Evolutionary conservation across 2,113 vertebrate species (phyloP).

Genomic region (Trichomycterus rosablanca): DNA sequence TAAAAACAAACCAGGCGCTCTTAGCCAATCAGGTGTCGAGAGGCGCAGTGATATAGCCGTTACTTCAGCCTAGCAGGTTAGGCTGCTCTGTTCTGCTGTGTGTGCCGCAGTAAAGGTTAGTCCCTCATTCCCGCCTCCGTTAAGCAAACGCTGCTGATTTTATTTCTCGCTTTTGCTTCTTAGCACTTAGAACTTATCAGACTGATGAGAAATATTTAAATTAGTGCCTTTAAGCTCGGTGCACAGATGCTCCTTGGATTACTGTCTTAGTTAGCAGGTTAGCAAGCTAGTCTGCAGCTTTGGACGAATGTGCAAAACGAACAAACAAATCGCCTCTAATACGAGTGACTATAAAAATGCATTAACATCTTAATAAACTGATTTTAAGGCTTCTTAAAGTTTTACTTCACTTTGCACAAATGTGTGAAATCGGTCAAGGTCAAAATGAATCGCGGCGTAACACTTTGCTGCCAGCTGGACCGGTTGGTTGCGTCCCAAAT

Average conservation of each 20-base stretch:
- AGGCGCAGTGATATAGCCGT: background rate
- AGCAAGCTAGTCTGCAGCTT: conserved; percentile 22
- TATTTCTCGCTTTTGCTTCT: background rate
- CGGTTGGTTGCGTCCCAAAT: background rate
- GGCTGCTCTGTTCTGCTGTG: conserved; percentile 12
- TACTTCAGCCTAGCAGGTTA: background rate
- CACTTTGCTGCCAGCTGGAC: background rate
- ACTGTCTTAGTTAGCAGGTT: background rate
- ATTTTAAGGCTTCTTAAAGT: background rate
- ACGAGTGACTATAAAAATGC: too few relatives aligned
- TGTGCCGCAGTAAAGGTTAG: conserved; percentile 2
- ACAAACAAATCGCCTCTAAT: too few relatives aligned
- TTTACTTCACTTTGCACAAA: background rate
- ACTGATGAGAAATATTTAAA: background rate
- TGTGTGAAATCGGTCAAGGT: background rate
- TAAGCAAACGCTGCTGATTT: background rate
- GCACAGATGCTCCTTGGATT: background rate
- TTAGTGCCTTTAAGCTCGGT: too few relatives aligned
- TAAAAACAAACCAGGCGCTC: too few relatives aligned
- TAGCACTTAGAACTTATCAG: background rate
- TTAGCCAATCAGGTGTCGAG: background rate
- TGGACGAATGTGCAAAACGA: background rate
- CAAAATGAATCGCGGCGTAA: background rate
- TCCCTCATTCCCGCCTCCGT: background rate
- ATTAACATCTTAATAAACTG: background rate